phyloP scores from a whole-genome alignment of 2,888 invertebrate genomes.

The Scrobipalpa atriplicella region DNA sequence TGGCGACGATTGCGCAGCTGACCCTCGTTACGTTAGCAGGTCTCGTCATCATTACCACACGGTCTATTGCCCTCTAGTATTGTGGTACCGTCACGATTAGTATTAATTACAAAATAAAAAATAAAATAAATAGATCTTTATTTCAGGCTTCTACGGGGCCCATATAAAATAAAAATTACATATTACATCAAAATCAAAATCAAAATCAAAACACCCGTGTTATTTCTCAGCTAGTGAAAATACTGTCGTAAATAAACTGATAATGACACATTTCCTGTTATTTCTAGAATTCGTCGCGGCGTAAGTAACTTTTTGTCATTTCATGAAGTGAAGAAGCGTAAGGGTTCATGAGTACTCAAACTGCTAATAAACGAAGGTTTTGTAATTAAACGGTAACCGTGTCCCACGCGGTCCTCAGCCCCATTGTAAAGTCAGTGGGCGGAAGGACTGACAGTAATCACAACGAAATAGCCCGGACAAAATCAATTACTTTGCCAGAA shows the following conservation, averaged over 20 bases:
- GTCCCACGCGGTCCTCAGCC: background rate
- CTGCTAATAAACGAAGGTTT: background rate
- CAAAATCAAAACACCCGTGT: too few species aligned
- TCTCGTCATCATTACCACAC: slow-evolving; percentile 10
- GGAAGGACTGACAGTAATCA: background rate
- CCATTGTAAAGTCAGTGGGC: background rate
- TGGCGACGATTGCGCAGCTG: background rate
- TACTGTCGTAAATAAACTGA: background rate
- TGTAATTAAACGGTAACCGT: background rate
- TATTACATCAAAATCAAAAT: too few species aligned
- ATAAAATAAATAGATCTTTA: too few species aligned
- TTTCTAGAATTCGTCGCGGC: background rate
- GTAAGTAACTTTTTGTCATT: too few species aligned
- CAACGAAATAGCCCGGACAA: background rate
- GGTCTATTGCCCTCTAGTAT: background rate
- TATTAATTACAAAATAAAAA: too few species aligned
- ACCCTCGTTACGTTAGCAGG: slow-evolving; percentile 8
- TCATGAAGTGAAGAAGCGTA: background rate
- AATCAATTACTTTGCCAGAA: slow-evolving; percentile 6
- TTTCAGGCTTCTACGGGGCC: too few species aligned
- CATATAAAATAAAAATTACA: too few species aligned
- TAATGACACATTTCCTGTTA: background rate
- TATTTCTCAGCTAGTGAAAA: slow-evolving; percentile 9
- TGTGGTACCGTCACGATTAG: background rate
- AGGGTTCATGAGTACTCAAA: slow-evolving; percentile 7